A percentile compares a stretch with the other conserved stretches of the same genome.
Conservation (phyloP, 92 coral and sea anemone genomes). For the Epizoanthus rinbou region DNA sequence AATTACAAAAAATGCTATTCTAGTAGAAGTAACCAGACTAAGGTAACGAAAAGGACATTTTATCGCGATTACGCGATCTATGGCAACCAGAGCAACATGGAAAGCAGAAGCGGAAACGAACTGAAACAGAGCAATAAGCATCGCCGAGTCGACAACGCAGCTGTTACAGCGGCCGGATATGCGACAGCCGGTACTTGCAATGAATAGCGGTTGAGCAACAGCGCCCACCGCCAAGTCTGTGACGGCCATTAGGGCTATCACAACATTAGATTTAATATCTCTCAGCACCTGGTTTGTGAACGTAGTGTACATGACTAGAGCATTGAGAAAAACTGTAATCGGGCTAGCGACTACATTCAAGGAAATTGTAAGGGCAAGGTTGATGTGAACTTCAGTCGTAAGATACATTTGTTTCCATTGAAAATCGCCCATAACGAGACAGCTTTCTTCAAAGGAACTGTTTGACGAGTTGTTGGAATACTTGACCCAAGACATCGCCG, state of each 20-base stretch:
- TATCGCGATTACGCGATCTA: constrained; percentile 24
- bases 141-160: constrained; percentile 4
- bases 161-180: no score
- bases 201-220: neutral
- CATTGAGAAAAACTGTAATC: neutral
- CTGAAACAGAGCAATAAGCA: constrained; percentile 4
- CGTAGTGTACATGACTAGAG: neutral
- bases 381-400: neutral
- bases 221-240: neutral
- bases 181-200: neutral
- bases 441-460: no score
- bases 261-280: constrained; percentile 1
- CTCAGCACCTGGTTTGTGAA: neutral
- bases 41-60: neutral
- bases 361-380: constrained; percentile 1
- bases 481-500: no score
- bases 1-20: neutral
- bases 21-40: neutral
- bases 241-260: constrained; percentile 15
- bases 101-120: constrained; percentile 5
- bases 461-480: no score
- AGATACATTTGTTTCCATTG: neutral
- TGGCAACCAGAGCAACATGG: neutral
- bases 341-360: constrained; percentile 2
- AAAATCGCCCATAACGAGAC: neutral